These are phyloP conservation scores for Neopelma chrysocephalum DNA, from an alignment of 2,797 vertebrate genomes.

Conservation along the genomic window DNA sequence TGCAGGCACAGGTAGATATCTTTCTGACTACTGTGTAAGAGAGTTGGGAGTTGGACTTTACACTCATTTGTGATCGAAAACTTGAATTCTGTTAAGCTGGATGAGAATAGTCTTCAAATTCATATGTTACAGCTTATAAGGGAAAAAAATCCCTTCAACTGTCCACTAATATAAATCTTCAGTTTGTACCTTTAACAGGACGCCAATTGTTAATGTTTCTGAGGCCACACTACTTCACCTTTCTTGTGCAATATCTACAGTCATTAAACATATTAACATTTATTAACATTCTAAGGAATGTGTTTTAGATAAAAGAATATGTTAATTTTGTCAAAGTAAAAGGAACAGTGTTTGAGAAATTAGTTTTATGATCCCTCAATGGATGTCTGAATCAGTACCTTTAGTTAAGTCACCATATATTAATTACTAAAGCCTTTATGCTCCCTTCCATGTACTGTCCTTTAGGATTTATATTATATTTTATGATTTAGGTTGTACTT, in stretches of 20 bases:
- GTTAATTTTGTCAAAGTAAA: background rate
- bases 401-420: background rate
- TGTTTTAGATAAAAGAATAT: background rate
- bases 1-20: fast-evolving
- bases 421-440: background rate
- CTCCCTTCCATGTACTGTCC: background rate
- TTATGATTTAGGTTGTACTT: background rate
- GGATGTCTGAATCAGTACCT: background rate
- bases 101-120: background rate
- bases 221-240: background rate
- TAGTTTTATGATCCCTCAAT: background rate
- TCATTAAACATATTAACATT: background rate
- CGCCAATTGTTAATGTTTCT: background rate
- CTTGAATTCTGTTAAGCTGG: background rate
- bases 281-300: background rate
- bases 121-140: background rate
- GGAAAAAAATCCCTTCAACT: background rate
- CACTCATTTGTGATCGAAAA: background rate
- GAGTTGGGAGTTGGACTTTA: background rate
- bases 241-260: background rate
- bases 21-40: background rate
- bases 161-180: background rate
- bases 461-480: background rate
- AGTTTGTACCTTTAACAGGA: background rate
- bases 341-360: background rate